Percentiles rank a stretch among this genome's conserved stretches.
Conservation (phyloP, 2,888 invertebrate genomes). For the Polymixis lichenea region DNA sequence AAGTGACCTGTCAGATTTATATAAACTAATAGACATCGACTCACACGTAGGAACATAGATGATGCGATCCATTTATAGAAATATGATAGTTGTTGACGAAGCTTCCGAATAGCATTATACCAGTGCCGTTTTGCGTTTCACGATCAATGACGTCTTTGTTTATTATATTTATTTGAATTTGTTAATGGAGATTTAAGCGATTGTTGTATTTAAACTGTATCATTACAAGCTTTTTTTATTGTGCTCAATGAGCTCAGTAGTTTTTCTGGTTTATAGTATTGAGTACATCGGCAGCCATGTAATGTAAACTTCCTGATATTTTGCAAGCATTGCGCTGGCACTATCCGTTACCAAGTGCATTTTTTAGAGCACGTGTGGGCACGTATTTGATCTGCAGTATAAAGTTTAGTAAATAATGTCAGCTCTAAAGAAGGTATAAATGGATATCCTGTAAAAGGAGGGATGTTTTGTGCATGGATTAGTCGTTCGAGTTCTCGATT, state of each 20-base stretch:
- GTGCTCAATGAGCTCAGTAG: background rate
- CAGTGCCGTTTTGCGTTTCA: slow-evolving; percentile 32
- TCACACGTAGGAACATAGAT: slow-evolving; percentile 61
- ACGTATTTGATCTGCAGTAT: slow-evolving; percentile 24
- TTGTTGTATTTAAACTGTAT: slow-evolving; percentile 4
- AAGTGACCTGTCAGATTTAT: slow-evolving; percentile 75
- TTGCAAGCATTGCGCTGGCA: slow-evolving; percentile 20
- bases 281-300: slow-evolving; percentile 19
- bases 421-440: slow-evolving; percentile 36
- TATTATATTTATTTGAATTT: slow-evolving; percentile 33
- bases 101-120: slow-evolving; percentile 26
- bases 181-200: slow-evolving; percentile 28
- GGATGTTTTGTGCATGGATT: slow-evolving; percentile 44
- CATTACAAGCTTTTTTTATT: no score
- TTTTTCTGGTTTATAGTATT: slow-evolving; percentile 22
- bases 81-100: slow-evolving; percentile 59
- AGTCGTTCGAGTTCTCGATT: slow-evolving; percentile 54
- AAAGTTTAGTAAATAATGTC: slow-evolving; percentile 47
- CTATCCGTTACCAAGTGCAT: slow-evolving; percentile 22
- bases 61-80: slow-evolving; percentile 63
- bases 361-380: slow-evolving; percentile 22
- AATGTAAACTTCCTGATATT: slow-evolving; percentile 53
- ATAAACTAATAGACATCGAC: slow-evolving; percentile 71
- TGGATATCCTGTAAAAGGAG: slow-evolving; percentile 35
- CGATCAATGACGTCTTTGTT: slow-evolving; percentile 44